Conservation (phyloP, 30 jellyfish, hydroid and myxozoan species). For the Hydra vulgaris region DNA sequence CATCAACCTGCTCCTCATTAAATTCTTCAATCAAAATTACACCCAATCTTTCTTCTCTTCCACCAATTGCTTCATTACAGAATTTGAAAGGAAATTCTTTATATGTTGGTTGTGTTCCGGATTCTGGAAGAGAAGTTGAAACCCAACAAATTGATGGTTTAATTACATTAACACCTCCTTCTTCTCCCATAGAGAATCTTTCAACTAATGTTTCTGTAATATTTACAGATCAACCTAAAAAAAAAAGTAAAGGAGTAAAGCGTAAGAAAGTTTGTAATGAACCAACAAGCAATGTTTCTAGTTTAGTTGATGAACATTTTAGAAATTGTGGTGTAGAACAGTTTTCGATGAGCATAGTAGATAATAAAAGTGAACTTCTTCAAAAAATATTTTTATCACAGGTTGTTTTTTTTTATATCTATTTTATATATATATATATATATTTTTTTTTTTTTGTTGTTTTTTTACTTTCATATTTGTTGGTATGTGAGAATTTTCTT, state of each 20-base stretch:
- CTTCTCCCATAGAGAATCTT: slow-evolving; percentile 11
- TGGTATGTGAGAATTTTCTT: no score
- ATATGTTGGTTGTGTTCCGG: slow-evolving; percentile 7
- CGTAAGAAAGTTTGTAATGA: neutral
- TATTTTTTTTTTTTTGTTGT: neutral
- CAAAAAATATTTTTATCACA: slow-evolving; percentile 10
- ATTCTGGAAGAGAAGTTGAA: slow-evolving; percentile 12
- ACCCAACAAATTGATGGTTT: neutral
- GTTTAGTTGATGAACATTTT: slow-evolving; percentile 41
- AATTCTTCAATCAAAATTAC: neutral
- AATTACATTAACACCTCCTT: slow-evolving; percentile 28
- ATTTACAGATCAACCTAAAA: neutral
- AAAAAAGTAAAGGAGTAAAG: neutral
- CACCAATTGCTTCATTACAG: slow-evolving; percentile 25
- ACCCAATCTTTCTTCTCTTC: neutral
- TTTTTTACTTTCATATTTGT: no score
- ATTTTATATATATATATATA: neutral
- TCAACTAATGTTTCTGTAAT: neutral
- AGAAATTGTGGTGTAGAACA: slow-evolving; percentile 38
- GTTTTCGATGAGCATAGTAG: neutral
- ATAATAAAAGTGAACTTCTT: slow-evolving; percentile 10
- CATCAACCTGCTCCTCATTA: neutral
- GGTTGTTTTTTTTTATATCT: neutral
- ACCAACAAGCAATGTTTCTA: neutral
- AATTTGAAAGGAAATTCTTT: neutral